Evolutionary conservation across 2,888 invertebrate genomes (phyloP).

Genomic region (Rhagonycha fulva): DNA sequence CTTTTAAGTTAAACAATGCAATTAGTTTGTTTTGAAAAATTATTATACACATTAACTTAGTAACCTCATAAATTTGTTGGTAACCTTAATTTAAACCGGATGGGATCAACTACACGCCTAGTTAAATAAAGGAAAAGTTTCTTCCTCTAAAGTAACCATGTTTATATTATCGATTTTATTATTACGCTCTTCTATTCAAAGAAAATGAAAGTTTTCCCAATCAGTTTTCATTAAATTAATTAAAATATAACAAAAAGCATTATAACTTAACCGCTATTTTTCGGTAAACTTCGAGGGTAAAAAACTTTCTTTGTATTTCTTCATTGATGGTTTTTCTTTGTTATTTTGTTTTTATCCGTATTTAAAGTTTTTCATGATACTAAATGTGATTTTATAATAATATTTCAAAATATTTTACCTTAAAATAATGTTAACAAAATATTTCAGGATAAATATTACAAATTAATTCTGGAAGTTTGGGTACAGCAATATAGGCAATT

Average conservation of each 20-base stretch:
- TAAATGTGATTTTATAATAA: too few relatives aligned
- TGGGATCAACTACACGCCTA: not conserved
- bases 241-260: not conserved
- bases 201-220: not conserved
- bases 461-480: too few relatives aligned
- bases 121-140: not conserved
- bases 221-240: not conserved
- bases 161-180: not conserved
- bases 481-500: too few relatives aligned
- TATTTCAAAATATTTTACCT: too few relatives aligned
- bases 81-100: constrained; percentile 12
- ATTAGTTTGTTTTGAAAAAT: not conserved
- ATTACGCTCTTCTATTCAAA: not conserved
- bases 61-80: constrained; percentile 9
- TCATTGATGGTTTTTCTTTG: not conserved
- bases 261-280: not conserved
- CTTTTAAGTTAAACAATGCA: not conserved
- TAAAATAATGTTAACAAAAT: too few relatives aligned
- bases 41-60: constrained; percentile 8
- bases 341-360: not conserved
- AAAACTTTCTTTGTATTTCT: not conserved
- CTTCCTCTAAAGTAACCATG: not conserved
- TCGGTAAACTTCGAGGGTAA: not conserved
- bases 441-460: too few relatives aligned
- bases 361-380: not conserved